Conservation (phyloP, 2,797 vertebrate species). For the Megaceryle alcyon region DNA sequence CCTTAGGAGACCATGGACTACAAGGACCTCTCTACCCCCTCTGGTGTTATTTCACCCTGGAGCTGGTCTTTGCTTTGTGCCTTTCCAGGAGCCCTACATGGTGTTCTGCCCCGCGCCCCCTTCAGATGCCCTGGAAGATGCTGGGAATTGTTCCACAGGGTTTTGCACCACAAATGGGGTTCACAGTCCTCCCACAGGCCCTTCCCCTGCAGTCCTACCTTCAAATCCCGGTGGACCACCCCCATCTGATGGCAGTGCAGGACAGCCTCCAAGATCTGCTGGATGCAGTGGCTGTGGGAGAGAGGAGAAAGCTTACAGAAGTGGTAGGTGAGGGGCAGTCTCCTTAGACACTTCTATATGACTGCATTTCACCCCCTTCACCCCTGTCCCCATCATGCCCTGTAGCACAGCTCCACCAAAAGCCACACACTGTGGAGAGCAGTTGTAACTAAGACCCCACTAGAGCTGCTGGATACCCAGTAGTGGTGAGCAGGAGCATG, state of each 20-base stretch:
- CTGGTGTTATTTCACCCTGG: accelerated
- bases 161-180: background rate
- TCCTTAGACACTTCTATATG: background rate
- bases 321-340: background rate
- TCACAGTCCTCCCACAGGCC: background rate
- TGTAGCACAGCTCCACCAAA: background rate
- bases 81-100: background rate
- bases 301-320: background rate
- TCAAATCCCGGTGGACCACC: conserved; percentile 95
- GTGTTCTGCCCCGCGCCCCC: background rate
- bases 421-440: background rate
- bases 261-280: conserved; percentile 96
- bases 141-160: background rate
- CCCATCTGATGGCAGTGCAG: conserved; percentile 99
- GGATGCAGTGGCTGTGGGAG: conserved; percentile 89
- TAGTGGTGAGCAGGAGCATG: background rate
- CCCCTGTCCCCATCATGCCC: accelerated
- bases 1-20: background rate
- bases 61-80: background rate
- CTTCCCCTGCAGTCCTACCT: conserved; percentile 80
- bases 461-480: background rate
- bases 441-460: background rate
- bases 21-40: background rate
- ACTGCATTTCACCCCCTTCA: background rate
- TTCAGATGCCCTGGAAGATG: background rate